phyloP scores from a whole-genome alignment of 2,888 invertebrate species.

The Eristalis pertinax region DNA sequence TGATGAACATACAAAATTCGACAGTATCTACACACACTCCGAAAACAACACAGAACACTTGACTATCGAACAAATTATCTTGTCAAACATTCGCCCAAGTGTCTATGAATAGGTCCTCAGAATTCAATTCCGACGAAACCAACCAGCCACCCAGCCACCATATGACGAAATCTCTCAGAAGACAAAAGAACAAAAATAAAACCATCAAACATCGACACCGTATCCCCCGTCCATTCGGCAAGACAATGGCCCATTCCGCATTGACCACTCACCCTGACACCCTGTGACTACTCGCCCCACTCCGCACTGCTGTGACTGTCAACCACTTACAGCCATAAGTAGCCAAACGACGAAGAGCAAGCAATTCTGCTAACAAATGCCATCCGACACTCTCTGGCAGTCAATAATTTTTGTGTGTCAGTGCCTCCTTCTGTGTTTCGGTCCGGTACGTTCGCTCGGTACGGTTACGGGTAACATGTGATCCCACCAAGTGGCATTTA shows the following conservation, averaged over 20 bases:
- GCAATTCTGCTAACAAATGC: slow-evolving; percentile 46
- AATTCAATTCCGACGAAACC: neutral
- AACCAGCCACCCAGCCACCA: no score
- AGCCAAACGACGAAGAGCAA: slow-evolving; percentile 48
- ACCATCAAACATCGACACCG: neutral
- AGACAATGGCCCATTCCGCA: neutral
- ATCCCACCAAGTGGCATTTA: slow-evolving; percentile 56
- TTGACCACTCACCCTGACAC: neutral
- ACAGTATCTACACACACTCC: no score
- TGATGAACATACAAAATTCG: neutral
- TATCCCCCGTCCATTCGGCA: neutral
- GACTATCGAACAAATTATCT: neutral
- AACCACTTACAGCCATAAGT: slow-evolving; percentile 14
- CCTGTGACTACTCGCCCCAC: neutral
- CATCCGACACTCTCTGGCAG: slow-evolving; percentile 36
- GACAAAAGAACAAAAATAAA: neutral
- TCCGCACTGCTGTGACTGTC: neutral
- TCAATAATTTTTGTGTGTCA: slow-evolving; percentile 29
- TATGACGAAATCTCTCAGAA: neutral
- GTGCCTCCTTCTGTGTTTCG: neutral
- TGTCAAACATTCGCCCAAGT: neutral
- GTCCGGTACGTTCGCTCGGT: neutral
- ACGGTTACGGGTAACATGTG: slow-evolving; percentile 7
- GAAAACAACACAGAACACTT: neutral
- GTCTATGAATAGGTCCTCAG: neutral